Evolutionary conservation across 2,888 invertebrate genomes (phyloP), one percentile per base, ranked within the genome.

Genomic region (Cheilosia soror): DNA sequence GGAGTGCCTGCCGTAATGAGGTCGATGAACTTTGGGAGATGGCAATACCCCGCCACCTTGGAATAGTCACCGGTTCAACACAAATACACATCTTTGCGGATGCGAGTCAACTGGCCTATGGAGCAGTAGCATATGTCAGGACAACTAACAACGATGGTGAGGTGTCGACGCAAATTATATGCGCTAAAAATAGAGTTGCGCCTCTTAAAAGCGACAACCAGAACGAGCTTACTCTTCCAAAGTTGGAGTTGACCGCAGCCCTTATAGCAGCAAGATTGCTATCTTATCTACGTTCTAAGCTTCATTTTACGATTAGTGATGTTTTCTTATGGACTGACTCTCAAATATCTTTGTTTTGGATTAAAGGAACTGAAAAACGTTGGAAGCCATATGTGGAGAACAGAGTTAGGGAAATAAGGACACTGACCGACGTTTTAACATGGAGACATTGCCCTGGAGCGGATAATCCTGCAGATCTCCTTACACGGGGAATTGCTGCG

Each of bases 41-140:
- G 3, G 62, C 15, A 40, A 3, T 62, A 29, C 62, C 58, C 5
- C 58, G 42, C 5, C 27, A 9, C 42, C 11, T 60, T 40, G 15
- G 44, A n/a, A 40, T 11, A 42, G 11, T n/a, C 1, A n/a, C 7
- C 5, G 27, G 25, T 27, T 13, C 27, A 42, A 9, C 51, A n/a
- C n/a, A 72, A 29, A 51, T 72, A 15, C 72, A 72, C 31, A 40
- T 62, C 31, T 72, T 72, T 53, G 72, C 72, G 27, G 72, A 60
- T 42, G 60, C 60, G 5, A 72, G 62, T 25, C 62, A 40, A 1
- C 37, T 58, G 7, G 62, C 72, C 7, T 72, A 20, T 42, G 71
- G 60, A 5, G 37, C 71, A 40, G 58, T 60, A 27, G 71, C 68
- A 3, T 68, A 33, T 20, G 11, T 25, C 2, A 29, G 47, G 27